Evolutionary conservation across 2,888 invertebrate genomes (phyloP), one percentile per base, ranked within the genome.

Genomic region (Trachelus stipa): DNA sequence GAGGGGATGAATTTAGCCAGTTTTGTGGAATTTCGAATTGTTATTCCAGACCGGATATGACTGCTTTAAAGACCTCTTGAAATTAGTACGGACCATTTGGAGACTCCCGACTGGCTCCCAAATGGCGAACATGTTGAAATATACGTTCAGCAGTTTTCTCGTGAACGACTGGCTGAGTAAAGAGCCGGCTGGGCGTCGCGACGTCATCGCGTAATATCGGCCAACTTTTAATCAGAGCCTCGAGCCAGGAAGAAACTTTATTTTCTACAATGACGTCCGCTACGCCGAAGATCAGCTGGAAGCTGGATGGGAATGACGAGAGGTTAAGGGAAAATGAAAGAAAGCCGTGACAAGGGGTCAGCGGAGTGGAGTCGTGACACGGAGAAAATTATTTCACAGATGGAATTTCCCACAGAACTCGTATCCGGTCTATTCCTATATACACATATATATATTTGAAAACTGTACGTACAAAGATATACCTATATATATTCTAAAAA

Each of bases 171-270:
- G 83, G 77, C 78, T 76, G 84, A 78, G 81, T 82, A 81, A 87
- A 86, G 71, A 31, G 31, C 30, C 23, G 34, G 71, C 71, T 6
- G 34, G 71, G 31, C 74, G 75, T 78, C 71, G 69, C 83, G 77
- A 81, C 85, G 82, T 86, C 85, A 85, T 83, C 84, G 83, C 78
- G 83, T 83, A 85, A 85, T 87, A 85, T 86, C 83, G 85, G 83
- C 84, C 84, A 87, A 88, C 87, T 87, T 88, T 87, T 88, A 87
- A 88, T 88, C 88, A 87, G 85, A 85, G 83, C 78, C 83, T 81
- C 78, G 81, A 77, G 81, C 79, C 82, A 83, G 82, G 78, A 81
- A 79, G 83, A 85, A 86, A 85, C 85, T 88, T 87, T 86, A 86
- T 86, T 86, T 84, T 83, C 84, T 81, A 83, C 85, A 85, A 87